Evolutionary conservation across 2,888 invertebrate species (phyloP).

Genomic region (Caenorhabditis japonica): DNA sequence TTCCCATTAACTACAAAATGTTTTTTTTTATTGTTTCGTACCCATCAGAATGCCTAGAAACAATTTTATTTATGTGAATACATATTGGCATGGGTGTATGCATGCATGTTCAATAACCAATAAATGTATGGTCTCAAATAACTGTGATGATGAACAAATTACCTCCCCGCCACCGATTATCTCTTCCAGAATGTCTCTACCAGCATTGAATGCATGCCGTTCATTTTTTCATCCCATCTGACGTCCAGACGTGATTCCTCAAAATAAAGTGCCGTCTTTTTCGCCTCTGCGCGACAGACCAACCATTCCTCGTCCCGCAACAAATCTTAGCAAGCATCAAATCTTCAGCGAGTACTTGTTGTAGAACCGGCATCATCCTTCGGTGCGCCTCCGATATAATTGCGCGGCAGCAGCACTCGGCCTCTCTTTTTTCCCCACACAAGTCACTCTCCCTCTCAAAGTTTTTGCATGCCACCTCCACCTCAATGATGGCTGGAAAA

Average conservation of each 20-base stretch:
- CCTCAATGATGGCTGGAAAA: slow-evolving; percentile 48
- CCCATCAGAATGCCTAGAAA: no score
- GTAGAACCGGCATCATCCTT: slow-evolving; percentile 54
- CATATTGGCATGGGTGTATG: slow-evolving; percentile 27
- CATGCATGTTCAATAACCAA: slow-evolving; percentile 45
- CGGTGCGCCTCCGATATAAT: slow-evolving; percentile 41
- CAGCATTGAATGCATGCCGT: no score
- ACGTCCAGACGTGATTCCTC: no score
- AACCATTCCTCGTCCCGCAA: slow-evolving; percentile 48
- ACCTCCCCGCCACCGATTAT: no score
- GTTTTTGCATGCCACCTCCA: slow-evolving; percentile 50
- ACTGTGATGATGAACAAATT: slow-evolving; percentile 7
- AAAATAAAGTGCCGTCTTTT: slow-evolving; percentile 40
- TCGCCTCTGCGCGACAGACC: no score
- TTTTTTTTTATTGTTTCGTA: no score
- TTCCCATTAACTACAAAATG: no score
- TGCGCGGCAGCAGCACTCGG: slow-evolving; percentile 21
- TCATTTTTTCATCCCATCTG: no score
- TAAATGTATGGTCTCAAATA: slow-evolving; percentile 36
- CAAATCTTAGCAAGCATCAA: slow-evolving; percentile 53
- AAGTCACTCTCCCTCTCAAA: slow-evolving; percentile 44
- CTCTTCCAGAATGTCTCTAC: no score
- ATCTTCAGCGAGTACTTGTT: slow-evolving; percentile 54
- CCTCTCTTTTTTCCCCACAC: slow-evolving; percentile 24
- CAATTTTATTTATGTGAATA: no score